Conservation (phyloP, 2,797 vertebrate species). For the Fistularia tabacaria region DNA sequence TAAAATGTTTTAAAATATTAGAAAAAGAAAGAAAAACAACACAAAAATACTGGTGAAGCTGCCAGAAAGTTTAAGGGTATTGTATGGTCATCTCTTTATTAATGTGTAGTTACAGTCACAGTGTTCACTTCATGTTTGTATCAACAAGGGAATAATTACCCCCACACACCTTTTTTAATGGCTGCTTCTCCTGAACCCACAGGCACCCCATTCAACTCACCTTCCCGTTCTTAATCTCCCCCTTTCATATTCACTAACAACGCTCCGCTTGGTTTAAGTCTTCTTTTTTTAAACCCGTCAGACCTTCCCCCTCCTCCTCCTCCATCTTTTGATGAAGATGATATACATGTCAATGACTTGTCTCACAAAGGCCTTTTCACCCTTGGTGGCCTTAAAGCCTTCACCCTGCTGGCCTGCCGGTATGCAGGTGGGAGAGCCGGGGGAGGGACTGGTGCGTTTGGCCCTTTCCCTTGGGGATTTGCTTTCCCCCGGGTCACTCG, state of each 20-base stretch:
- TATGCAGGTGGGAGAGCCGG: slow-evolving; percentile 62
- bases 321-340: slow-evolving; percentile 57
- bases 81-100: too few relatives aligned
- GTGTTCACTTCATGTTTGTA: too few relatives aligned
- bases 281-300: slow-evolving; percentile 36
- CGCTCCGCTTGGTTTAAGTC: slow-evolving; percentile 38
- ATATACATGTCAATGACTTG: slow-evolving; percentile 77
- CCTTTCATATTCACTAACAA: slow-evolving; percentile 57
- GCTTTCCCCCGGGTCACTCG: slow-evolving; percentile 30
- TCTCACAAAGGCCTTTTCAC: slow-evolving; percentile 74
- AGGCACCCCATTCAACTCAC: slow-evolving; percentile 46
- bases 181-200: slow-evolving; percentile 37
- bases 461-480: slow-evolving; percentile 9
- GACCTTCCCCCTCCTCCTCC: slow-evolving; percentile 5
- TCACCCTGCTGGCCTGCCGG: slow-evolving; percentile 54
- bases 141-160: slow-evolving; percentile 17
- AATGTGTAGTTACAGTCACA: too few relatives aligned
- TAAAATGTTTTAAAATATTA: too few relatives aligned
- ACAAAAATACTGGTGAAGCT: too few relatives aligned
- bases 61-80: too few relatives aligned
- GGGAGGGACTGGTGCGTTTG: slow-evolving; percentile 46
- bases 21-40: too few relatives aligned
- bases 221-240: slow-evolving; percentile 59
- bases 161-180: slow-evolving; percentile 21
- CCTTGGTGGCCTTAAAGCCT: slow-evolving; percentile 51